Percentiles rank a stretch among this genome's conserved stretches.
phyloP scores from a whole-genome alignment of 2,113 vertebrate genomes.

The Cnemophilus loriae region DNA sequence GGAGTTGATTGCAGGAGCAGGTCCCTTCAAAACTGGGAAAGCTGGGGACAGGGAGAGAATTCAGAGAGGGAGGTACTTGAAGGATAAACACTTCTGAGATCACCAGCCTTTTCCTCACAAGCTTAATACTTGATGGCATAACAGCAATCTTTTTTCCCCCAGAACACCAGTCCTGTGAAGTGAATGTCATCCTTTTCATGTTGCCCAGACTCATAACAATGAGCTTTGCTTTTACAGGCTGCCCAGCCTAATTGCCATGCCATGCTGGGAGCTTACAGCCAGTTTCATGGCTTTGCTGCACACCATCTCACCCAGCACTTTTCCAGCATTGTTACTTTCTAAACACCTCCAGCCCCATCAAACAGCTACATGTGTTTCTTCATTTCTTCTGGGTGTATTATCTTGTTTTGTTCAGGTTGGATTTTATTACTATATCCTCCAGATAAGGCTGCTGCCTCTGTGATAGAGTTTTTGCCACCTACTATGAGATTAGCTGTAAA shows the following conservation, averaged over 20 bases:
- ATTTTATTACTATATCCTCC: conserved; percentile 33
- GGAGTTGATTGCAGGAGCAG: neutral
- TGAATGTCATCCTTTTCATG: neutral
- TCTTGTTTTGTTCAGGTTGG: neutral
- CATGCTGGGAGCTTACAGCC: neutral
- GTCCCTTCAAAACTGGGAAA: neutral
- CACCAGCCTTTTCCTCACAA: neutral
- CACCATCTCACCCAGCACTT: neutral
- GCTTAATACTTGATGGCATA: neutral
- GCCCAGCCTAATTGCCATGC: neutral
- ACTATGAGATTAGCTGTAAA: conserved; percentile 18
- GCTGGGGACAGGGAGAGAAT: neutral
- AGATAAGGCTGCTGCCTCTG: conserved; percentile 17
- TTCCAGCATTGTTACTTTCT: neutral
- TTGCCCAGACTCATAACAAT: neutral
- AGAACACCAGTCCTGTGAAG: neutral
- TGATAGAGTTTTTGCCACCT: neutral
- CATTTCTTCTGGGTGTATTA: neutral
- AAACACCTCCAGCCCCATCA: neutral
- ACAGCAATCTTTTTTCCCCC: neutral
- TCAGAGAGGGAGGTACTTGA: neutral
- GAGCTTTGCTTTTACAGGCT: neutral
- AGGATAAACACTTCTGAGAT: neutral
- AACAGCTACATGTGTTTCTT: neutral
- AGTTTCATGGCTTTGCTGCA: neutral